Conservation (phyloP, 1,140 invertebrate genomes). For the Drosophila nasuta region DNA sequence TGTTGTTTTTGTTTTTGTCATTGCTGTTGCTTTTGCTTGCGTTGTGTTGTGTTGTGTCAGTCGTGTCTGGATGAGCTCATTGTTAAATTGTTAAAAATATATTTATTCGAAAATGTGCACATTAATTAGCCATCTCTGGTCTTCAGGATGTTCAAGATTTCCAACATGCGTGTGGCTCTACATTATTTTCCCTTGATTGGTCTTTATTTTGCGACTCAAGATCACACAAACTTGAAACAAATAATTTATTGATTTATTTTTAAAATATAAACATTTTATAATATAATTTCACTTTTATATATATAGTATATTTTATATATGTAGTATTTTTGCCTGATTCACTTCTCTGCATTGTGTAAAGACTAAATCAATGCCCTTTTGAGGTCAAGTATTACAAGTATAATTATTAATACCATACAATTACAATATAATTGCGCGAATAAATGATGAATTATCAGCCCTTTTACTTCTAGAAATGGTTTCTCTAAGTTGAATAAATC, state of each 20-base stretch:
- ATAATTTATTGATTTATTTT: slow-evolving; percentile 6
- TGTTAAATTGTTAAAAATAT: slow-evolving; percentile 54
- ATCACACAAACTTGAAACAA: no score
- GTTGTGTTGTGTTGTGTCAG: background rate
- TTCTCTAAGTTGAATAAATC: background rate
- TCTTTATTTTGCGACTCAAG: background rate
- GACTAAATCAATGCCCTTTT: no score
- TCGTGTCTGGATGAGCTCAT: slow-evolving; percentile 61
- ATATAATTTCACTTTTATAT: no score
- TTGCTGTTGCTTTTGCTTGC: slow-evolving; percentile 9
- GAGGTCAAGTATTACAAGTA: no score
- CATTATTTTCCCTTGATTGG: slow-evolving; percentile 9
- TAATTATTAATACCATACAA: background rate
- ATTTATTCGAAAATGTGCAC: slow-evolving; percentile 37
- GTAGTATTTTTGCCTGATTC: no score
- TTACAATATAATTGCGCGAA: background rate
- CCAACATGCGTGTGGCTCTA: slow-evolving; percentile 36
- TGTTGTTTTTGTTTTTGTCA: slow-evolving; percentile 35
- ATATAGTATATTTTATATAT: no score
- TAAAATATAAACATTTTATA: no score
- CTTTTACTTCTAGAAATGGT: background rate
- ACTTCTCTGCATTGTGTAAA: no score
- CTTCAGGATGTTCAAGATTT: slow-evolving; percentile 23
- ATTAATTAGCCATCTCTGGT: slow-evolving; percentile 56
- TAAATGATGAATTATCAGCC: slow-evolving; percentile 1